phyloP scores from a whole-genome alignment of 2,113 vertebrate genomes.

The Pampusana beccarii region DNA sequence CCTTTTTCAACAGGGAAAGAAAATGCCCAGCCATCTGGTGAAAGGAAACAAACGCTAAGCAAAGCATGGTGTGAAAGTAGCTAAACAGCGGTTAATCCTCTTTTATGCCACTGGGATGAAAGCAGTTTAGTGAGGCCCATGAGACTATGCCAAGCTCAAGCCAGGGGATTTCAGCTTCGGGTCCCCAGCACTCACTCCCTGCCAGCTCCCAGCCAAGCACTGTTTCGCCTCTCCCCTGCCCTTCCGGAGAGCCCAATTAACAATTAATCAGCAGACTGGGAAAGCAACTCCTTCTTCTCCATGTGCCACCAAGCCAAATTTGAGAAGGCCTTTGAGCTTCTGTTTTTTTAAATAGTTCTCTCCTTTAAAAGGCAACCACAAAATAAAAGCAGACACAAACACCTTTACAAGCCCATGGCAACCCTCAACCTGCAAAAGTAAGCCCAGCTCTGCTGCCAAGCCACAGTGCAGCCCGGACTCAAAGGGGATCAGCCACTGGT shows the following conservation, averaged over 20 bases:
- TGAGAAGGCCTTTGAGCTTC: neutral
- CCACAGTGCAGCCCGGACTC: fast-evolving
- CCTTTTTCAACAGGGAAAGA: neutral
- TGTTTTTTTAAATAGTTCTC: neutral
- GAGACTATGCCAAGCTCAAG: neutral
- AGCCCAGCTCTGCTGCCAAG: neutral
- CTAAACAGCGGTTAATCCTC: slow-evolving; percentile 58
- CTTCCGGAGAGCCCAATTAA: slow-evolving; percentile 13
- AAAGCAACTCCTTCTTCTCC: neutral
- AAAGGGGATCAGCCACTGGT: fast-evolving
- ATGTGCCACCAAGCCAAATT: neutral
- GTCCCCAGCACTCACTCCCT: neutral
- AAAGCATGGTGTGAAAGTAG: neutral
- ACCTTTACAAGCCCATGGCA: neutral
- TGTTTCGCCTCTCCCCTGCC: neutral
- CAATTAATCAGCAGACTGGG: neutral
- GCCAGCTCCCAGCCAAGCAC: neutral
- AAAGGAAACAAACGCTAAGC: neutral
- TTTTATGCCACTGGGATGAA: slow-evolving; percentile 50
- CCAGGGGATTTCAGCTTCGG: slow-evolving; percentile 9
- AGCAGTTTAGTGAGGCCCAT: slow-evolving; percentile 63
- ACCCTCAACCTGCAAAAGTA: neutral
- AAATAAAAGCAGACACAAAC: neutral
- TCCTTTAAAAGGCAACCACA: neutral
- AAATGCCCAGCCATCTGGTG: neutral